Conservation (phyloP, 2,888 invertebrate species). For the Agrotis clavis region DNA sequence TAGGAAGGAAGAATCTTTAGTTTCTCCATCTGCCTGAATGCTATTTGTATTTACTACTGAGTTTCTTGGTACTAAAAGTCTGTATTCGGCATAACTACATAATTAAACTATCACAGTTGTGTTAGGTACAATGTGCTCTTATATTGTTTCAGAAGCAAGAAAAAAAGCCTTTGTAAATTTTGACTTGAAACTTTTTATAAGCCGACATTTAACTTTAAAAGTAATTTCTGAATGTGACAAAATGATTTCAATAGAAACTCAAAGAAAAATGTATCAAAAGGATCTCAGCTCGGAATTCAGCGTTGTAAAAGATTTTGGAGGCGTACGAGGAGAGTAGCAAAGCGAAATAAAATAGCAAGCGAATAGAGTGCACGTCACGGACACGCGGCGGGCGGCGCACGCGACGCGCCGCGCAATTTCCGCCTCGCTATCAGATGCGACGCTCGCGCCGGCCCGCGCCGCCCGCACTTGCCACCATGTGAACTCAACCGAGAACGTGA, state of each 20-base stretch:
- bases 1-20: not conserved
- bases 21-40: too few species aligned
- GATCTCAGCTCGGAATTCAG: constrained; percentile 19
- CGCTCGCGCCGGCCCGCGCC: constrained; percentile 76
- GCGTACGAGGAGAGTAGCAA: constrained; percentile 73
- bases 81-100: not conserved
- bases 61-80: not conserved
- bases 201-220: not conserved
- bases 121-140: not conserved
- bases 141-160: not conserved
- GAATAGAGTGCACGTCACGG: constrained; percentile 85
- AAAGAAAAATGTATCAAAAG: constrained; percentile 41
- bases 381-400: constrained; percentile 85
- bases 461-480: constrained; percentile 69
- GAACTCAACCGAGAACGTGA: constrained; percentile 77
- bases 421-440: constrained; percentile 86
- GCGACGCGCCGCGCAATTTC: constrained; percentile 88
- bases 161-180: constrained; percentile 11
- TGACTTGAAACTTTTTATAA: not conserved
- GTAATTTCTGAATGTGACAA: constrained; percentile 20
- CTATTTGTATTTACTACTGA: too few species aligned
- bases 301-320: constrained; percentile 74
- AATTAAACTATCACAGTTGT: not conserved
- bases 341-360: constrained; percentile 82
- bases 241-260: constrained; percentile 18